Conservation (phyloP, 2,888 invertebrate genomes). For the Syritta pipiens region DNA sequence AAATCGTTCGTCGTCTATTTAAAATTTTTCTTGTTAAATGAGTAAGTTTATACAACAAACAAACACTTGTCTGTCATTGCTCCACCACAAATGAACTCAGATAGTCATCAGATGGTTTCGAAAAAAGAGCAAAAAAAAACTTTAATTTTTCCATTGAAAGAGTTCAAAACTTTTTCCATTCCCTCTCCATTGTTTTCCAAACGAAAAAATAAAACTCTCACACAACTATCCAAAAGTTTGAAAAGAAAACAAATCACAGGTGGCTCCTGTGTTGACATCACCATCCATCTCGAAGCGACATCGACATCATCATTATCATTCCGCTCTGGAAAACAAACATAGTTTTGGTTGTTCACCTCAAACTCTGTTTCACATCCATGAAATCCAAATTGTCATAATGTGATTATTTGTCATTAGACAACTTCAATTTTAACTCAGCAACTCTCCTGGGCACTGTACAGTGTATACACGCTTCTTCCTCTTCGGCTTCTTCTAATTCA, state of each 20-base stretch:
- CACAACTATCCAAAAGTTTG: neutral
- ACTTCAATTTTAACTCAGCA: neutral
- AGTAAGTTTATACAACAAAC: no score
- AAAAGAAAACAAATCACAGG: slow-evolving; percentile 17
- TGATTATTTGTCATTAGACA: slow-evolving; percentile 57
- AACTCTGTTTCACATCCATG: neutral
- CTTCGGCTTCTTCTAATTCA: slow-evolving; percentile 28
- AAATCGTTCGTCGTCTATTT: no score
- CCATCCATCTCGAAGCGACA: slow-evolving; percentile 2
- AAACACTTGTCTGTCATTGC: no score
- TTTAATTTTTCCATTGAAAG: slow-evolving; percentile 8
- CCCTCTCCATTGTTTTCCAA: slow-evolving; percentile 7
- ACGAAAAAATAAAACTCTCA: neutral
- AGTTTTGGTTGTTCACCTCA: slow-evolving; percentile 28
- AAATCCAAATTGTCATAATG: slow-evolving; percentile 40
- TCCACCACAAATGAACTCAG: no score
- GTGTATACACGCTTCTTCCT: neutral
- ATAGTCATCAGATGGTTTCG: neutral
- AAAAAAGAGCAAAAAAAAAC: no score
- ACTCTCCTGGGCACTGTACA: no score
- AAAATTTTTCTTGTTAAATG: no score
- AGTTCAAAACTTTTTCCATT: slow-evolving; percentile 15
- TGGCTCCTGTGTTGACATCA: slow-evolving; percentile 19
- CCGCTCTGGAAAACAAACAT: slow-evolving; percentile 21
- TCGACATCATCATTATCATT: slow-evolving; percentile 13